Evolutionary conservation across 2,797 vertebrate species (phyloP), one percentile per base, ranked within the genome.

Genomic region (Coregonus suidteri): DNA sequence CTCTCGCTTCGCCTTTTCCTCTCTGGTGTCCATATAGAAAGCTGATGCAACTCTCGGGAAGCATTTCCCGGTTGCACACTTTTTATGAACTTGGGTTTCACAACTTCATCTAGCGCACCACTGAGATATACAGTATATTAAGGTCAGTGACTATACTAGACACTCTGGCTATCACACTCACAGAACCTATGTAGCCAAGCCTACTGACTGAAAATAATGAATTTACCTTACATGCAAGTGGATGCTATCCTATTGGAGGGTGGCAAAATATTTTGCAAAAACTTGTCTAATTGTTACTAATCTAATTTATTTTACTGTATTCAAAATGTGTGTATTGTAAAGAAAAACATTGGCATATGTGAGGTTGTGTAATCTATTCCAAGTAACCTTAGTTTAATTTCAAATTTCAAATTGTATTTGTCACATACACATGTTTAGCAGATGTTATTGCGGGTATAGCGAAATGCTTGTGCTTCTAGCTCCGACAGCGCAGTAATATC

Each of bases 1-100:
- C 6, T 41, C 6, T 41, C 6, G 41, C 41, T 9, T 41, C 41
- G 9, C 41, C 6, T 59, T 4, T 59, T 59, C 14, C 18, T 16
- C 54, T 31, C 31, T 67, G n/a, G 31, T 35, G 11, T 31, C 56
- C 4, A 47, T 47, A 41, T 69, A 20, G 35, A 37, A 47, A 47
- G 67, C 35, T 69, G 67, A 69, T 69, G 18, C 35, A 69, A 69
- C 31, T 35, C 6, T 4, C 67, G 4, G 67, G 35, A 69, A 37
- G 18, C 35, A 69, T 69, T 67, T 67, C 65, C 31, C 15, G 31
- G 65, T 67, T 34, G 31, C 65, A 67, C 65, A 67, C 30, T 25
- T 67, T 35, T 13, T 13, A 67, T 62, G 59, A 31, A 7, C 30
- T 67, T 67, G 30, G 31, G 41, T 9, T 15, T 67, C 31, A 67